Evolutionary conservation across 1,140 invertebrate species (phyloP), one percentile per base, ranked within the genome.

Genomic region (Chlorops oryzae): DNA sequence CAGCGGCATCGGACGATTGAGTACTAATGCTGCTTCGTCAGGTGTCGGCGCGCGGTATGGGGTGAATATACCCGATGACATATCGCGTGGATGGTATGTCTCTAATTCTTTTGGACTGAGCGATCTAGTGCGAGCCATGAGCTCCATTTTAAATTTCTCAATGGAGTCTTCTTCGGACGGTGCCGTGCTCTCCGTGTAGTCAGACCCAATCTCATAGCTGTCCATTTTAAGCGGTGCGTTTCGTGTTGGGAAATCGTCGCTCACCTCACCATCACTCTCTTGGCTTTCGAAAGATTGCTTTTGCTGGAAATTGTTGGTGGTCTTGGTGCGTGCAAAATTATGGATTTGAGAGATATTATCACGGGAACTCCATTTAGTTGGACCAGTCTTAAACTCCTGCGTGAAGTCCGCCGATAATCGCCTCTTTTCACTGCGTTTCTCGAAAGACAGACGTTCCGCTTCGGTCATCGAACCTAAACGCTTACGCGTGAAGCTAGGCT

Each of bases 41-140:
- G 75, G 74, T 21, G 73, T 69, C 2, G 70, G 69, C 0, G 64
- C 59, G 18, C 70, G 59, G 42, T 72, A 72, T 2, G 70, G 70
- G 0, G 70, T 72, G 9, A 72, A 69, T 5, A 59, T 61, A 5
- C 62, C 63, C 1, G 60, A 59, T 4, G 42, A 51, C 67, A 68
- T 71, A 39, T 50, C 74, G 35, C 78, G 74, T 0, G 85, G 85
- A 72, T 86, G 80, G 63, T 87, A 87, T 0, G 83, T 86, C 32
- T 80, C 79, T 41, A 78, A 65, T 51, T 84, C 80, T 45, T 84
- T 81, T 2, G 66, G 65, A 28, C 83, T 76, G 18, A 44, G 70
- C 27, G 65, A 77, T 24, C 59, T 75, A 45, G 63, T 74, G 53
- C 52, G 76, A 43, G 68, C 62, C 28, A 77, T 47, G 4, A 79